A percentile compares a stretch with the other conserved stretches of the same genome.
Conservation (phyloP, 2,888 invertebrate genomes). For the Laothoe populi region DNA sequence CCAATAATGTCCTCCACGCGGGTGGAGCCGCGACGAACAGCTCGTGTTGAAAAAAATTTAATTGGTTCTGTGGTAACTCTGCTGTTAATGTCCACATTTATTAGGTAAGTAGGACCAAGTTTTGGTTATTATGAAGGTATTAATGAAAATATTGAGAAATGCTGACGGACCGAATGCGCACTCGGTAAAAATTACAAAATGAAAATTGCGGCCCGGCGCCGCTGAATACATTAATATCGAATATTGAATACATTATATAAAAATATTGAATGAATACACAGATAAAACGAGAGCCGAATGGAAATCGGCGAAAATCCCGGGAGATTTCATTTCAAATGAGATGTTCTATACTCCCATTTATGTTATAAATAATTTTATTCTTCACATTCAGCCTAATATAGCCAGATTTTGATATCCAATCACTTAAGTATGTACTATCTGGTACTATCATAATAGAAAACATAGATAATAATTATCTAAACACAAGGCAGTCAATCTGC, state of each 20-base stretch:
- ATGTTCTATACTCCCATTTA: conserved; percentile 46
- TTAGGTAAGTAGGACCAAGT: too few relatives aligned
- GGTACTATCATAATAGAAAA: neutral
- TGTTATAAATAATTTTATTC: conserved; percentile 13
- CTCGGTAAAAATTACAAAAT: conserved; percentile 84
- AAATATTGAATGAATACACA: conserved; percentile 70
- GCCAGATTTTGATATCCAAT: neutral
- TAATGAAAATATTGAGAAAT: conserved; percentile 54
- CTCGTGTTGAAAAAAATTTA: too few relatives aligned
- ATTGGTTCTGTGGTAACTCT: too few relatives aligned
- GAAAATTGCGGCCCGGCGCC: conserved; percentile 82
- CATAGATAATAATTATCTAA: too few relatives aligned
- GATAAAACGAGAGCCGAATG: conserved; percentile 67
- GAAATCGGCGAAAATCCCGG: conserved; percentile 66
- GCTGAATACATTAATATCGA: conserved; percentile 83
- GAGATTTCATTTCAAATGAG: conserved; percentile 69
- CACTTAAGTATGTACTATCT: neutral
- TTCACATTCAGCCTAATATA: neutral
- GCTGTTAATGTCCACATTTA: too few relatives aligned
- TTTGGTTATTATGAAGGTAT: neutral
- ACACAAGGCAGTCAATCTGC: too few relatives aligned
- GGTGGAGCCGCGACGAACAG: too few relatives aligned
- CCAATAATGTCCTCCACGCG: too few relatives aligned
- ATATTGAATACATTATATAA: conserved; percentile 83
- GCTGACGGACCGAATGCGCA: conserved; percentile 61